Percentiles rank a stretch among this genome's conserved stretches.
These are phyloP conservation scores for Diploptera punctata DNA, from an alignment of 2,888 invertebrate species.

Conservation along the genomic window DNA sequence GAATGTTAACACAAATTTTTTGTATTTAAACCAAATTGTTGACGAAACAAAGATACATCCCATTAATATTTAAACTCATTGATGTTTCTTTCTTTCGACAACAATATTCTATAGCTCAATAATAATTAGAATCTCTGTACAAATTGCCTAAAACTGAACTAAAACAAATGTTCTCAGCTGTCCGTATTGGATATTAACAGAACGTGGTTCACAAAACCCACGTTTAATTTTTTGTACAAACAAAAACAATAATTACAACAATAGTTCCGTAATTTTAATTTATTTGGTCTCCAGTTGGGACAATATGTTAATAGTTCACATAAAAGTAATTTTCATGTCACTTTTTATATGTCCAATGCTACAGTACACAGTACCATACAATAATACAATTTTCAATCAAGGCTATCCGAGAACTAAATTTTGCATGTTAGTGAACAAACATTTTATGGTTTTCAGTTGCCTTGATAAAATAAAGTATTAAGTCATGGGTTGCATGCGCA, in stretches of 20 bases:
- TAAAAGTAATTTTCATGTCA: constrained; percentile 31
- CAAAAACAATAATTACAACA: constrained; percentile 26
- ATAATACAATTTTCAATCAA: constrained; percentile 24
- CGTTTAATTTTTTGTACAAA: constrained; percentile 33
- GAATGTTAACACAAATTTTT: constrained; percentile 3
- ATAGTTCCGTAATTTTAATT: constrained; percentile 31
- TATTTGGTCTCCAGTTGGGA: constrained; percentile 31
- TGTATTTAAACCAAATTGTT: constrained; percentile 18
- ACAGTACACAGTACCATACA: constrained; percentile 31
- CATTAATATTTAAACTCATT: background rate
- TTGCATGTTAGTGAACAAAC: constrained; percentile 6
- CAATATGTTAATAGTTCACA: constrained; percentile 32
- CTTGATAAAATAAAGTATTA: constrained; percentile 29
- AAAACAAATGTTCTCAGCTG: constrained; percentile 10
- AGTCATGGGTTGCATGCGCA: constrained; percentile 36
- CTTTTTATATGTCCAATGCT: constrained; percentile 36
- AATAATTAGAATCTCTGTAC: constrained; percentile 35
- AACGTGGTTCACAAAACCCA: constrained; percentile 9
- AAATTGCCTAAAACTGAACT: constrained; percentile 35
- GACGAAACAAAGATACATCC: constrained; percentile 17
- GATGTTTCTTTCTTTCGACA: constrained; percentile 22
- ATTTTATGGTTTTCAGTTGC: constrained; percentile 7
- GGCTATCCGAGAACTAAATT: background rate
- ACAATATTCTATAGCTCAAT: constrained; percentile 31
- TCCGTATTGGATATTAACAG: constrained; percentile 25